Percentiles rank a stretch among this genome's conserved stretches.
These are phyloP conservation scores for Aphelocoma californica DNA, from an alignment of 2,797 vertebrate species.

Conservation along the genomic window DNA sequence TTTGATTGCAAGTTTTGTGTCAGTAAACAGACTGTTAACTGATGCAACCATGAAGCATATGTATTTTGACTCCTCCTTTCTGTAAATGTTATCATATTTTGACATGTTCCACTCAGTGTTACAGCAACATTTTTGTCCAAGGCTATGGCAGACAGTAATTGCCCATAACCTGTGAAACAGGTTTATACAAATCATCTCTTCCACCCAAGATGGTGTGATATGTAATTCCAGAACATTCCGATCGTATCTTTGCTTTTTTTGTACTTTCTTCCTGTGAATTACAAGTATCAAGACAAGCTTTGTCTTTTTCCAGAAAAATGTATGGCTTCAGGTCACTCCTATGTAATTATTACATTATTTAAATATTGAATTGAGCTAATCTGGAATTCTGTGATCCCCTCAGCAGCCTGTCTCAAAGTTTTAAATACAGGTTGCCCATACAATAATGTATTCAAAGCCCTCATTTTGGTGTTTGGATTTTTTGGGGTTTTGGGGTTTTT, in stretches of 20 bases:
- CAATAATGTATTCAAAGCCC: not conserved
- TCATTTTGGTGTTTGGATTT: not conserved
- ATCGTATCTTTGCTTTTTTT: not conserved
- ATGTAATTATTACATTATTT: not conserved
- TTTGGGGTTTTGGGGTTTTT: rapidly evolving
- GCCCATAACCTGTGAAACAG: not conserved
- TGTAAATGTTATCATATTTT: not conserved
- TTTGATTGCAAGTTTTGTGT: not conserved
- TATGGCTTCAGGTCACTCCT: not conserved
- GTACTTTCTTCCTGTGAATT: not conserved
- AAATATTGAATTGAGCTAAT: not conserved
- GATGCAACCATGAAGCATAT: not conserved
- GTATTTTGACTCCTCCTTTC: not conserved
- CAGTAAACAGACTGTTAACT: not conserved
- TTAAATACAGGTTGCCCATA: not conserved
- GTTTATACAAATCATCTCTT: not conserved
- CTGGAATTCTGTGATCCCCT: not conserved
- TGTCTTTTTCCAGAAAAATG: not conserved
- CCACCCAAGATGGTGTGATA: not conserved
- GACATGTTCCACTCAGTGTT: not conserved
- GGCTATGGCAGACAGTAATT: not conserved
- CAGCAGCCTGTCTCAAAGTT: not conserved
- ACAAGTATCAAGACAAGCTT: not conserved
- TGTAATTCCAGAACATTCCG: not conserved
- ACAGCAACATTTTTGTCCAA: not conserved